Evolutionary conservation across 2,113 vertebrate species (phyloP).

Genomic region (Archocentrus centrarchus): DNA sequence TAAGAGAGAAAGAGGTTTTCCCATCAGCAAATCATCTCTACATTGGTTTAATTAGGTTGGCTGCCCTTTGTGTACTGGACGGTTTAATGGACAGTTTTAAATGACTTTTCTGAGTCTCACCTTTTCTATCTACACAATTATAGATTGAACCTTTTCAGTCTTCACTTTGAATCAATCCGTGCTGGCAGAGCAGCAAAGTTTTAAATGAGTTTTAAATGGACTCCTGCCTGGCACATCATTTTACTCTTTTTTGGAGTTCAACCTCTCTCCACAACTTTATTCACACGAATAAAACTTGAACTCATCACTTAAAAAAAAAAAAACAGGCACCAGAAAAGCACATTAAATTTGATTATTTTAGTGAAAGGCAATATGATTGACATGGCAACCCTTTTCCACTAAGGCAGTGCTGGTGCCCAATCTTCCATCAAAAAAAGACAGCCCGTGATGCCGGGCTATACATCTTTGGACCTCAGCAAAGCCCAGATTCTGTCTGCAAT

Average conservation of each 20-base stretch:
- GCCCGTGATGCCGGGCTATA: background rate
- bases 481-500: background rate
- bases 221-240: conserved; percentile 10
- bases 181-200: conserved; percentile 56
- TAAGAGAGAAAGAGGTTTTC: conserved; percentile 39
- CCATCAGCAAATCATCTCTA: conserved; percentile 60
- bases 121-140: conserved; percentile 45
- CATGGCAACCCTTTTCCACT: background rate
- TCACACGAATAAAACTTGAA: background rate
- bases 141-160: conserved; percentile 57
- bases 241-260: background rate
- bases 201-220: conserved; percentile 60
- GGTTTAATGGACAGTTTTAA: conserved; percentile 53
- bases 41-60: conserved; percentile 66
- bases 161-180: conserved; percentile 59
- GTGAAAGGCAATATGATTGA: background rate
- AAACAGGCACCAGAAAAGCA: background rate
- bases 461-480: background rate
- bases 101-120: conserved; percentile 46
- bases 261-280: background rate
- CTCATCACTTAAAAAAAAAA: background rate
- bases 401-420: background rate
- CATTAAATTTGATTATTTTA: background rate
- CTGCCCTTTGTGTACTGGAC: conserved; percentile 59
- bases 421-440: background rate